Percentiles rank a stretch among this genome's conserved stretches.
These are phyloP conservation scores for Perizoma affinitatum DNA, from an alignment of 2,888 invertebrate species.

Conservation along the genomic window DNA sequence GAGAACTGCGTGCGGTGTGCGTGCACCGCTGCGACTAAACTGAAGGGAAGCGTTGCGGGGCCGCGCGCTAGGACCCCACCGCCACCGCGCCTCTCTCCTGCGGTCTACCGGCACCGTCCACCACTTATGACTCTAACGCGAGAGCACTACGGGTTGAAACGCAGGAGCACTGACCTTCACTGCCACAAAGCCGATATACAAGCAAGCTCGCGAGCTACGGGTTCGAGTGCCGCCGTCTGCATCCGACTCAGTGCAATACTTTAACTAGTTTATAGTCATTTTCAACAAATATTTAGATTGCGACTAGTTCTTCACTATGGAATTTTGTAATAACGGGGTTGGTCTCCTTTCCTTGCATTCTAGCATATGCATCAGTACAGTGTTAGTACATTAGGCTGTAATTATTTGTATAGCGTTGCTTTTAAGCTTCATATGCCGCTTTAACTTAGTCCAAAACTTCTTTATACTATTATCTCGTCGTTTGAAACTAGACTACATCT, in stretches of 20 bases:
- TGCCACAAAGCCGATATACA: constrained; percentile 53
- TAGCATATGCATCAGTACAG: not conserved
- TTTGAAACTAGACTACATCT: too few relatives aligned
- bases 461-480: too few relatives aligned
- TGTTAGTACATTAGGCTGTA: too few relatives aligned
- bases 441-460: too few relatives aligned
- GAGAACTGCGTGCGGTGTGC: constrained; percentile 84
- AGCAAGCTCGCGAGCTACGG: constrained; percentile 43
- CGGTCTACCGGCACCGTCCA: constrained; percentile 58
- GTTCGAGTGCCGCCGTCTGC: constrained; percentile 58
- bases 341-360: not conserved
- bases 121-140: constrained; percentile 75
- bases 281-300: constrained; percentile 7
- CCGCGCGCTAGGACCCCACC: constrained; percentile 73
- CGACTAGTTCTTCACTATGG: not conserved
- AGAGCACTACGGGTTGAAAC: constrained; percentile 76
- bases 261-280: constrained; percentile 38
- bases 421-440: too few relatives aligned
- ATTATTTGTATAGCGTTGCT: too few relatives aligned
- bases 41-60: constrained; percentile 68
- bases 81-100: constrained; percentile 75
- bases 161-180: constrained; percentile 78
- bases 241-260: constrained; percentile 61
- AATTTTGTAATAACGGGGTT: not conserved
- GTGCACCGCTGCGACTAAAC: constrained; percentile 83